Percentiles rank a stretch among this genome's conserved stretches.
Conservation (phyloP, 2,888 invertebrate genomes). For the Euzophera pinguis region DNA sequence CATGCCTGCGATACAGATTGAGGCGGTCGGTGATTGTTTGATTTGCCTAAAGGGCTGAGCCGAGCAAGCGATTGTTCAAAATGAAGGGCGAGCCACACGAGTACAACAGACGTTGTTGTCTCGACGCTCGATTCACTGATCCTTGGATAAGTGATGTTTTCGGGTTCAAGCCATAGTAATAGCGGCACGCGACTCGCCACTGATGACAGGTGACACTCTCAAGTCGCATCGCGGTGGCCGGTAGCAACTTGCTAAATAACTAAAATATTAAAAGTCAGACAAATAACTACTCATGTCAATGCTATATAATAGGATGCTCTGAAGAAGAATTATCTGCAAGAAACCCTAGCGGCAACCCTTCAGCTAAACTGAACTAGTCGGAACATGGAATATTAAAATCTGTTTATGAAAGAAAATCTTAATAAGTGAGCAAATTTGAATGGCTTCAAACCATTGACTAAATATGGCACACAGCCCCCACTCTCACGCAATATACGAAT, state of each 20-base stretch:
- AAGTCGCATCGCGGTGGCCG: background rate
- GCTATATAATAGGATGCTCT: slow-evolving; percentile 19
- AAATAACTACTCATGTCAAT: slow-evolving; percentile 8
- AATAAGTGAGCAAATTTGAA: too few relatives aligned
- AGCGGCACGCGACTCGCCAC: slow-evolving; percentile 14
- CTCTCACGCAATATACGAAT: too few relatives aligned
- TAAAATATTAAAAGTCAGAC: too few relatives aligned
- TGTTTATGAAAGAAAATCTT: too few relatives aligned
- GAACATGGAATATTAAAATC: too few relatives aligned
- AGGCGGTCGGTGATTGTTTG: slow-evolving; percentile 17
- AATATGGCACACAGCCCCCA: too few relatives aligned
- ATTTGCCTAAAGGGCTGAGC: slow-evolving; percentile 17
- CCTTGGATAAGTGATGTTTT: slow-evolving; percentile 31
- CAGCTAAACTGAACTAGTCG: too few relatives aligned
- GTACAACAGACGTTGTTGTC: slow-evolving; percentile 18
- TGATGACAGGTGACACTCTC: slow-evolving; percentile 32
- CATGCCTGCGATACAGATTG: slow-evolving; percentile 1
- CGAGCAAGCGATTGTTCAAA: slow-evolving; percentile 12
- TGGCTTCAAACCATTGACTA: too few relatives aligned
- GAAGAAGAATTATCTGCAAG: too few relatives aligned
- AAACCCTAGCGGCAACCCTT: too few relatives aligned
- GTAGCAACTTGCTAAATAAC: too few relatives aligned
- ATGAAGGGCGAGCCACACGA: slow-evolving; percentile 16
- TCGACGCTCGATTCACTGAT: slow-evolving; percentile 32
- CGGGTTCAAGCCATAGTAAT: slow-evolving; percentile 41